Evolutionary conservation across 2,888 invertebrate species (phyloP), one percentile per base, ranked within the genome.

Genomic region (Baccha elongata): DNA sequence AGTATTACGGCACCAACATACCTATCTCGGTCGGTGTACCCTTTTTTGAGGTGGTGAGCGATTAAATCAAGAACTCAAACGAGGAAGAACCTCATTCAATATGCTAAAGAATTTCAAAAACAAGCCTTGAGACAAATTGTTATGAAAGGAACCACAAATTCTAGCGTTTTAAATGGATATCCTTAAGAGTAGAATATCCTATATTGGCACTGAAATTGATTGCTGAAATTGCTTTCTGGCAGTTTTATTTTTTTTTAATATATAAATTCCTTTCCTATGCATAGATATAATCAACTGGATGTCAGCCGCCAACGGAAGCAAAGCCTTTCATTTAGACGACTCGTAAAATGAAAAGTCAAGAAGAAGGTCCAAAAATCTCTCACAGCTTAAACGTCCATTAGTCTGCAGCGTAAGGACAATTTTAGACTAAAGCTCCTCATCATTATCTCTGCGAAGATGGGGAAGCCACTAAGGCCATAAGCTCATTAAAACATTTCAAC

Each of bases 401-500:
- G 76, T 76, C 32, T 76, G 71, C 67, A 73, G 40, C 64, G 62
- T 62, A 72, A 68, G 72, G 71, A 78, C 76, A 68, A 72, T 73
- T 83, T 83, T 73, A 50, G 23, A 73, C 68, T 78, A 65, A 83
- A 68, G 78, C 78, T 55, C 50, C 50, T 67, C 83, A 62, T 78
- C 78, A 78, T 83, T 83, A 83, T 83, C 83, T 60, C 55, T 40
- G 37, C 19, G 50, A 78, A 69, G 72, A 78, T 68, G 83, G 78
- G 11, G 68, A 83, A 78, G 72, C 83, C 83, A 73, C 83, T 73
- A 78, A 83, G 67, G 83, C 83, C 83, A 78, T 83, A 83, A 83
- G 83, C 83, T 83, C 83, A 83, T 83, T 78, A 83, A 72, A 76
- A 78, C 83, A 78, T 83, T 78, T 69, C 72, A 83, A 83, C 83